Conservation (phyloP, 2,888 invertebrate genomes). For the Morinoia aosen region DNA sequence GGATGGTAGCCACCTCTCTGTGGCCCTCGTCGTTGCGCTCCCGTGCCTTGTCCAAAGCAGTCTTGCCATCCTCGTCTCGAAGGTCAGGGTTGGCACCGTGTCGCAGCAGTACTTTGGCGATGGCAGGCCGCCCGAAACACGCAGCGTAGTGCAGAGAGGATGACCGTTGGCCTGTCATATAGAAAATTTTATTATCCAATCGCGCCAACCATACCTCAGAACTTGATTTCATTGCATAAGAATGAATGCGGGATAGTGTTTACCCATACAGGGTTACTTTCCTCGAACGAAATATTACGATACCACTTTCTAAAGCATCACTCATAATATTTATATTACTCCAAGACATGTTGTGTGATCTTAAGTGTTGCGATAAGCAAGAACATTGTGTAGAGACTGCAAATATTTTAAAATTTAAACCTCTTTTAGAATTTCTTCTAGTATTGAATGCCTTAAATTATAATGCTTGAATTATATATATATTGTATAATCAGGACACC, state of each 20-base stretch:
- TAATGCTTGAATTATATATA: too few species aligned
- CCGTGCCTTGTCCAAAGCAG: constrained; percentile 96
- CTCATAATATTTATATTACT: not conserved
- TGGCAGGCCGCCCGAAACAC: constrained; percentile 98
- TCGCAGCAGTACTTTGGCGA: constrained; percentile 93
- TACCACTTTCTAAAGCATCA: too few species aligned
- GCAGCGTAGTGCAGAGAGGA: constrained; percentile 99
- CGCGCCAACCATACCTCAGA: not conserved
- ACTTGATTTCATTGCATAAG: not conserved
- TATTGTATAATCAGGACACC: not conserved
- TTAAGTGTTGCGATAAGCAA: not conserved
- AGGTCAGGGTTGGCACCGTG: constrained; percentile 98
- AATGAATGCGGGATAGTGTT: not conserved
- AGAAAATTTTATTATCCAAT: not conserved
- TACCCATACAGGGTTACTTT: not conserved
- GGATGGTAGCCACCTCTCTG: constrained; percentile 83
- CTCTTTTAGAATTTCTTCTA: too few species aligned
- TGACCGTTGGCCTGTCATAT: constrained; percentile 82
- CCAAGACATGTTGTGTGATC: not conserved
- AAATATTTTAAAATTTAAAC: too few species aligned
- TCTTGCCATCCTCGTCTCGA: constrained; percentile 91
- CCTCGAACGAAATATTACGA: too few species aligned
- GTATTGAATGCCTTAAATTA: too few species aligned
- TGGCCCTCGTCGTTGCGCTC: constrained; percentile 95
- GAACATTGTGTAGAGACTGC: not conserved